Evolutionary conservation across 2,113 vertebrate genomes (phyloP), one percentile per base, ranked within the genome.

Genomic region (Neoarius graeffei): DNA sequence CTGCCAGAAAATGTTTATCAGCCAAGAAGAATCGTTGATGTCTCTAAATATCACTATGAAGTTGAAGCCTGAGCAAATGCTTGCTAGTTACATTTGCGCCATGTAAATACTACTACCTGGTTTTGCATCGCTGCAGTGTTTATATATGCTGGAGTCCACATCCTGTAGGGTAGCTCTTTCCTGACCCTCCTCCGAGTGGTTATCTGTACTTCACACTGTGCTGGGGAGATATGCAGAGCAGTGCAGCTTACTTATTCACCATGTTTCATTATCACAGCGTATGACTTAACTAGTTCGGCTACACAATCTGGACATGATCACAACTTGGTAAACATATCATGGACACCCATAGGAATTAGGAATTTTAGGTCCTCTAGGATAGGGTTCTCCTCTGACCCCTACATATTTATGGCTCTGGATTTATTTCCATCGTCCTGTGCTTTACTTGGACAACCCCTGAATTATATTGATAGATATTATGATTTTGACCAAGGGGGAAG

Each of bases 131-230:
- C 88, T 81, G 85, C 90, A 84, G 84, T 93, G 92, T 94, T 95
- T 95, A 94, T 95, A 95, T 94, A 94, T 54, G 88, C 89, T 88
- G 87, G 88, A 86, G 85, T 93, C 91, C 91, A 92, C 91, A 93
- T 95, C 93, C 94, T 89, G 20, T 74, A 17, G 5, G 25, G 59
- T 56, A 57, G 90, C 88, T 90, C 88, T 92, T 93, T 95, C 92
- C 93, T 92, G 92, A 89, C 86, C 92, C 90, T 69, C 73, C 91
- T 92, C 90, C 88, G 85, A n/a, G 89, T 86, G 81, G 69, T 85
- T 35, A 88, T 84, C 82, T 79, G n/a, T 87, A 57, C 86, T 81
- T 67, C 88, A 91, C 83, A 83, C 48, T 67, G 50, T 50, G 1
- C 69, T 59, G 11, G 2, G 15, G 82, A 81, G 76, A 79, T 76